Evolutionary conservation across 1,140 invertebrate species (phyloP), one percentile per base, ranked within the genome.

Genomic region (Penaeus indicus): DNA sequence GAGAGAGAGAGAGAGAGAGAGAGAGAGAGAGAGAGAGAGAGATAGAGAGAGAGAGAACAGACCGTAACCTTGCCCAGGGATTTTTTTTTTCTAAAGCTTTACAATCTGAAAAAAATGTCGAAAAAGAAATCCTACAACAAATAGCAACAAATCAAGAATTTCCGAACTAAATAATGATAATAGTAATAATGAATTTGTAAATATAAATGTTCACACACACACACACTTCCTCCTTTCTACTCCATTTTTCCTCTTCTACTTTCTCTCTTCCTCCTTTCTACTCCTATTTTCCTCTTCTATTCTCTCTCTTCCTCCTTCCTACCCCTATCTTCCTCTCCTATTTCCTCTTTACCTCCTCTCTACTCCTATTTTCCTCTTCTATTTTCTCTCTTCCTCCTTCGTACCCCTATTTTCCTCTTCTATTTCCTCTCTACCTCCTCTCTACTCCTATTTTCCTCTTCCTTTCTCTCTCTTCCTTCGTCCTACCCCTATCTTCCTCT

Each of bases 71-170:
- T 38, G 13, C 10, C 3, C 18, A n/a, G 11, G 32, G 32, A 32
- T 2, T 32, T 32, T 32, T 32, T 32, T n/a, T n/a, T n/a, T n/a
- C n/a, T n/a, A n/a, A n/a, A n/a, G n/a, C n/a, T n/a, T 32, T 32
- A 32, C 32, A 32, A 32, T 32, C 32, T 32, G 81, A 63, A 62
- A 63, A 62, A 83, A 38, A 62, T 21, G 25, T 25, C 60, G 62
- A 32, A 54, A 83, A 38, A 83, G 22, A 83, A 63, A 84, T 54
- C 25, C 25, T 22, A 80, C 21, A 62, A 80, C 16, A 27, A 80
- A 79, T 79, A 54, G 13, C 38, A 38, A 2, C 16, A 79, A 42
- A 8, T n/a, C 22, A 19, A 5, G 4, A n/a, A 32, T n/a, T 42
- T 21, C 19, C 75, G 32, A 32, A 78, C 21, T 21, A 38, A 22